These are phyloP conservation scores for Tryphoninae sp. DNA, from an alignment of 2,888 invertebrate genomes.

Conservation along the genomic window DNA sequence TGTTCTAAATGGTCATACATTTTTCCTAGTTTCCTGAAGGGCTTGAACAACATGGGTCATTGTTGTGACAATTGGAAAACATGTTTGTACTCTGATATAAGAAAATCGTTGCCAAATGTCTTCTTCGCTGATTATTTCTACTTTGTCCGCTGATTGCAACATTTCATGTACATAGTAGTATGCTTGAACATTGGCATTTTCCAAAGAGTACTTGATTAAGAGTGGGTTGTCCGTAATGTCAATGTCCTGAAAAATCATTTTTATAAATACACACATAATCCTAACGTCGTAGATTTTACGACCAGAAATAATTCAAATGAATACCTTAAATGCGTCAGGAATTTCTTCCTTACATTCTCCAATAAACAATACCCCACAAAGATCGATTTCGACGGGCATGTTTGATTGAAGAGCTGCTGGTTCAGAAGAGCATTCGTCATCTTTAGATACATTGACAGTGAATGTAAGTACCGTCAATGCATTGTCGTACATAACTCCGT, in stretches of 20 bases:
- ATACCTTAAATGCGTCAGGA: slow-evolving; percentile 84
- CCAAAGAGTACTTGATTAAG: slow-evolving; percentile 84
- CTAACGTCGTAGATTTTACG: background rate
- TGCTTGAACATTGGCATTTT: slow-evolving; percentile 84
- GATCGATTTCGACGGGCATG: slow-evolving; percentile 89
- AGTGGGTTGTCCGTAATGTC: slow-evolving; percentile 92
- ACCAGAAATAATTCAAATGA: background rate
- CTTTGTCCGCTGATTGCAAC: slow-evolving; percentile 85
- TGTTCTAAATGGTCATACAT: slow-evolving; percentile 79
- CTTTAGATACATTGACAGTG: slow-evolving; percentile 85
- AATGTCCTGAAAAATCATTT: slow-evolving; percentile 83
- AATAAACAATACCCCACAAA: slow-evolving; percentile 89
- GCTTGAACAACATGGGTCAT: slow-evolving; percentile 82
- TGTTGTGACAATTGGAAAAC: slow-evolving; percentile 86
- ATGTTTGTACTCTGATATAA: slow-evolving; percentile 87
- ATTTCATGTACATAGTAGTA: slow-evolving; percentile 88
- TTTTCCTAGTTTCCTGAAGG: slow-evolving; percentile 87
- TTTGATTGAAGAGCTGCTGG: slow-evolving; percentile 84
- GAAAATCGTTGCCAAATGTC: slow-evolving; percentile 88
- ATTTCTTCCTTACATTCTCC: slow-evolving; percentile 85
- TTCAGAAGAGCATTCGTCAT: slow-evolving; percentile 78
- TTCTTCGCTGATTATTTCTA: slow-evolving; percentile 85
- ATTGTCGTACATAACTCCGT: slow-evolving; percentile 89
- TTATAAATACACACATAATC: background rate
- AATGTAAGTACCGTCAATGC: slow-evolving; percentile 87